Base-by-base conservation (phyloP, 2,888 invertebrate species). In the Pristionchus mayeri region DNA sequence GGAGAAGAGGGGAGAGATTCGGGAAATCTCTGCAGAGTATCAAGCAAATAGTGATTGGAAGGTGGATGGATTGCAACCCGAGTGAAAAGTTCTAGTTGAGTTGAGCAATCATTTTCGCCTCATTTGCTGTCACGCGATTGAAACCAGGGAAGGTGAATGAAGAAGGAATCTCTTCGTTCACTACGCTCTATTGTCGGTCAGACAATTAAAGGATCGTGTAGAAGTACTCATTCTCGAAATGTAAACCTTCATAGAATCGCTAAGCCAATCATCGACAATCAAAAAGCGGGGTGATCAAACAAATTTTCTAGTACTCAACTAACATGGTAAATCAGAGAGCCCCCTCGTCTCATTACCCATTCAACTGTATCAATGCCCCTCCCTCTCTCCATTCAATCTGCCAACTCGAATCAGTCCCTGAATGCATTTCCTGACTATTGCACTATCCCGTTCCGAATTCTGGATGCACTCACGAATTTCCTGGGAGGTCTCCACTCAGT, bases 351-450 rank as follows among this genome's bases (percentile, higher is more conserved):
- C 60, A 54, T 54, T 54, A 63, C 18, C 63, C 63, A 37, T 63
- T 63, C 63, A 63, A 63, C 63, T 63, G 63, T 63, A 63, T 63
- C 63, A 63, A 63, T 63, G 63, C 18, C 24, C 34, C 27, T 34
- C 34, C 63, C 63, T 63, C 34, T 27, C 63, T 60, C 60, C 24
- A 63, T 63, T 63, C 34, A 63, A 34, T 63, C 63, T 63, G 63
- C 63, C 63, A 63, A 34, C 63, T 63, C 63, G 63, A 63, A 63
- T 63, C 63, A 63, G 63, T 16, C n/a, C 63, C 63, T 34, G 34
- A 34, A 34, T 63, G 63, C 63, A 63, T 34, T 63, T 63, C 16
- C 44, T 18, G 18, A 3, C 63, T 2, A 63, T 30, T 40, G 40
- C 44, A 75, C 44, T 44, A n/a, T 7, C 75, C 75, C 48, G 27